phyloP scores from a whole-genome alignment of 2,113 vertebrate genomes.

The Heliornis fulica region DNA sequence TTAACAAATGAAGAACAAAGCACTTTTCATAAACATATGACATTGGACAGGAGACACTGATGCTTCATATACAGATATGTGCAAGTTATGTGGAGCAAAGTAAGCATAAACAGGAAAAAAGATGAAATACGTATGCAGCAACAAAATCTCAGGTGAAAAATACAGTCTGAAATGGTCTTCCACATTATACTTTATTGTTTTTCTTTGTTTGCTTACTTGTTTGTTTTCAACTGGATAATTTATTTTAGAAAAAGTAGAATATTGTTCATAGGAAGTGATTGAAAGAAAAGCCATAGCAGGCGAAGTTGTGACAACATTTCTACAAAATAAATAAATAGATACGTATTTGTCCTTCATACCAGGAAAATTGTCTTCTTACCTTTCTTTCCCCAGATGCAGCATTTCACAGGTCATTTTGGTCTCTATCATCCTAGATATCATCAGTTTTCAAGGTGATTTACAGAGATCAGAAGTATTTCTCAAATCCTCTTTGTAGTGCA shows the following conservation, averaged over 20 bases:
- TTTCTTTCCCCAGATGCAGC: background rate
- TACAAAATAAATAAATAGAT: background rate
- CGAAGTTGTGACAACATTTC: background rate
- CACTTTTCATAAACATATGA: background rate
- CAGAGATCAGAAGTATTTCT: background rate
- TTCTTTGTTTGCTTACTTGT: too few relatives aligned
- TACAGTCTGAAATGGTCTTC: background rate
- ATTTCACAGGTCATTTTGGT: background rate
- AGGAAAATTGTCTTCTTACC: background rate
- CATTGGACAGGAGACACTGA: background rate
- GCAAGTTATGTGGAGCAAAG: background rate
- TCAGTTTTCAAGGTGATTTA: conserved; percentile 3
- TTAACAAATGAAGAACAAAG: background rate
- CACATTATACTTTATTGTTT: background rate
- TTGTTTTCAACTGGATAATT: background rate
- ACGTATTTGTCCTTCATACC: background rate
- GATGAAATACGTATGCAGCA: background rate
- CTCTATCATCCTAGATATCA: background rate
- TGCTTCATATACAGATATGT: background rate
- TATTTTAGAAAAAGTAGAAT: background rate
- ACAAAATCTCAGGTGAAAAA: background rate
- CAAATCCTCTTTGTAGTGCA: background rate
- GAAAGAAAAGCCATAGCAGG: background rate
- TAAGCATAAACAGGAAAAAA: background rate
- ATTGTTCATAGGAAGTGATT: background rate